Evolutionary conservation across 2,797 vertebrate genomes (phyloP).

Genomic region (Spea hammondii): DNA sequence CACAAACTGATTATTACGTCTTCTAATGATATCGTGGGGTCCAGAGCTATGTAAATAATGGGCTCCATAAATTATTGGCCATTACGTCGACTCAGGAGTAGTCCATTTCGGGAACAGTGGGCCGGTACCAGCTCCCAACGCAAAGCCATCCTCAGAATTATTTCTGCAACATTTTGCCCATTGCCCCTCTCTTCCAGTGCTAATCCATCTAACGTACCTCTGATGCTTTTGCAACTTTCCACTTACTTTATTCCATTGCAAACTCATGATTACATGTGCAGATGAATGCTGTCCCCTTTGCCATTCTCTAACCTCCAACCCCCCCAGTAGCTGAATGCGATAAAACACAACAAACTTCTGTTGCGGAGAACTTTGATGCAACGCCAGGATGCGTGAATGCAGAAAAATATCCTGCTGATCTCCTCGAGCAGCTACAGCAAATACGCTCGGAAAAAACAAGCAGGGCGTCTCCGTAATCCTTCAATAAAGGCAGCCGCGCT

Average conservation of each 20-base stretch:
- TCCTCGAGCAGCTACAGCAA: not conserved
- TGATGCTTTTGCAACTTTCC: not conserved
- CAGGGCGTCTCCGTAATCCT: not conserved
- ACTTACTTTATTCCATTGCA: not conserved
- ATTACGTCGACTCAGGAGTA: too few relatives aligned
- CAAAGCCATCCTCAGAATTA: not conserved
- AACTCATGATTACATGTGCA: not conserved
- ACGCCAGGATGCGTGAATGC: not conserved
- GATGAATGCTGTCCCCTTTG: not conserved
- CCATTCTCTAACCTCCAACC: not conserved
- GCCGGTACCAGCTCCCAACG: not conserved
- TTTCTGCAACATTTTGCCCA: not conserved
- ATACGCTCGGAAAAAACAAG: not conserved
- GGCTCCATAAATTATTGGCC: too few relatives aligned
- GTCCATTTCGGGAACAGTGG: too few relatives aligned
- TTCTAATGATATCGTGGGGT: not conserved
- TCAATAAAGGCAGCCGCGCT: not conserved
- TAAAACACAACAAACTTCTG: constrained; percentile 10
- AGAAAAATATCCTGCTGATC: constrained; percentile 3
- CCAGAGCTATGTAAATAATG: too few relatives aligned
- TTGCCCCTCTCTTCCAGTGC: not conserved
- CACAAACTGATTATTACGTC: not conserved
- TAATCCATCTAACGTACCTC: not conserved
- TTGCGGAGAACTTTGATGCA: not conserved
- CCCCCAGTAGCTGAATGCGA: not conserved